These are phyloP conservation scores for Hyles vespertilio DNA, from an alignment of 1,140 invertebrate species.

Conservation along the genomic window DNA sequence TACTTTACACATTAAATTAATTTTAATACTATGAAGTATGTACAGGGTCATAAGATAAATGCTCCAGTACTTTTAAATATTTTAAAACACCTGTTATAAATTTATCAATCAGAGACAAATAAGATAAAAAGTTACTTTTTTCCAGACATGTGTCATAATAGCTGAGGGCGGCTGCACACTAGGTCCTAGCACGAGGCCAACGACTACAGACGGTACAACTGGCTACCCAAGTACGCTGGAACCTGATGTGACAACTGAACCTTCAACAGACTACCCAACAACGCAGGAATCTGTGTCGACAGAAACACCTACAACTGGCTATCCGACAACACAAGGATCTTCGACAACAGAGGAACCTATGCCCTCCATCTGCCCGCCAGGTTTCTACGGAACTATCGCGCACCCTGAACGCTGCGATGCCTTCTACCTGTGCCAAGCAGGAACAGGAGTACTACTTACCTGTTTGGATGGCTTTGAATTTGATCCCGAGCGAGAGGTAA, in stretches of 20 bases:
- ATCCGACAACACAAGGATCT: background rate
- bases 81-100: no score
- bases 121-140: background rate
- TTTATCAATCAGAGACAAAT: no score
- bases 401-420: background rate
- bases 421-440: no score
- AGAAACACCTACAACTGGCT: background rate
- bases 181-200: background rate
- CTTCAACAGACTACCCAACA: no score
- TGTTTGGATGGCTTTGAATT: no score
- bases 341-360: background rate
- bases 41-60: no score
- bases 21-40: no score
- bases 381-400: slow-evolving; percentile 25
- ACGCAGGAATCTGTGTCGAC: no score
- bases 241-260: background rate
- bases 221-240: background rate
- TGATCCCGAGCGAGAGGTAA: no score
- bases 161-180: slow-evolving; percentile 20
- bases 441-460: no score
- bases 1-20: no score
- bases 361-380: slow-evolving; percentile 22
- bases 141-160: slow-evolving; percentile 18
- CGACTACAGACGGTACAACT: background rate
- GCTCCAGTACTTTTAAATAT: no score